A percentile compares a stretch with the other conserved stretches of the same genome.
These are phyloP conservation scores for Passer domesticus DNA, from an alignment of 2,113 vertebrate genomes.

Conservation along the genomic window DNA sequence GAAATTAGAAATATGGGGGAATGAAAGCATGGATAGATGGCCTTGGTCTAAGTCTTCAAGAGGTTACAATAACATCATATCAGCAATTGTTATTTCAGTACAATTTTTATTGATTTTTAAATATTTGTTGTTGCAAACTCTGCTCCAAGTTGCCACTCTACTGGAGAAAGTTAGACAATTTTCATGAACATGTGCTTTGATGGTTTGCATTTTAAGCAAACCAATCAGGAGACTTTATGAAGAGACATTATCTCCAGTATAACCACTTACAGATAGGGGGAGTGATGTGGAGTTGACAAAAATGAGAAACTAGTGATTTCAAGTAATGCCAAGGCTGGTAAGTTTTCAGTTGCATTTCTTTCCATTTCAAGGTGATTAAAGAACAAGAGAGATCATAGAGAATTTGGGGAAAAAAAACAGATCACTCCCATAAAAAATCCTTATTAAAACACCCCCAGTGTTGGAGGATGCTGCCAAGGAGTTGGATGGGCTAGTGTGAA, in stretches of 20 bases:
- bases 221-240: not conserved
- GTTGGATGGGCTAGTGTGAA: too few relatives aligned
- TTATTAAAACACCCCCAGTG: too few relatives aligned
- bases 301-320: not conserved
- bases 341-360: not conserved
- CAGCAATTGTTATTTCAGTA: not conserved
- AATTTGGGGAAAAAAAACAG: too few relatives aligned
- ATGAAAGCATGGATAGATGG: not conserved
- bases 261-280: not conserved
- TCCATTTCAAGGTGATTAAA: not conserved
- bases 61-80: not conserved
- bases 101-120: fast-evolving
- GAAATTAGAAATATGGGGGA: not conserved
- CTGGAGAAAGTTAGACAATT: not conserved
- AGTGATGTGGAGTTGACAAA: not conserved
- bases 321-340: not conserved
- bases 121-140: not conserved
- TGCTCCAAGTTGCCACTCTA: not conserved
- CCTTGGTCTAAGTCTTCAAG: not conserved
- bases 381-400: not conserved
- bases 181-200: not conserved
- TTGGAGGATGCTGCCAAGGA: too few relatives aligned
- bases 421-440: too few relatives aligned
- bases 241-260: not conserved
- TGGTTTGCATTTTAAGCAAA: not conserved